These are phyloP conservation scores for Capitulum mitella DNA, from an alignment of 2,888 invertebrate species.

Conservation along the genomic window DNA sequence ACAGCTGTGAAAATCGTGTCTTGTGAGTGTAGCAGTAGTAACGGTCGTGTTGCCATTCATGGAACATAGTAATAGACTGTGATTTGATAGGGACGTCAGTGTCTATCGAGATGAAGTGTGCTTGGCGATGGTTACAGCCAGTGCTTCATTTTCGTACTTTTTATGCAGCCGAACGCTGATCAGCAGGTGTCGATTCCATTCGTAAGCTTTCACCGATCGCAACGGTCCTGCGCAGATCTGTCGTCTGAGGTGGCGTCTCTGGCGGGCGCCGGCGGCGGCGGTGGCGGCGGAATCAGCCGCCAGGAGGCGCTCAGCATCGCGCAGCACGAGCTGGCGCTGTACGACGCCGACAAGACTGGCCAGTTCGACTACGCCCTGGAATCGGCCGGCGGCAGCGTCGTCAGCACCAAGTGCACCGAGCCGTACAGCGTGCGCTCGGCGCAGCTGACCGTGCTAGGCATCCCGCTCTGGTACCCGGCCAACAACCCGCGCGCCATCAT, in stretches of 20 bases:
- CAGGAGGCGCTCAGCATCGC: conserved; percentile 39
- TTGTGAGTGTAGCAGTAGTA: too few relatives aligned
- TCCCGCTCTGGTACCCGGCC: conserved; percentile 76
- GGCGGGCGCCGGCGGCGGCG: not conserved
- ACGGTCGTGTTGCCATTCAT: too few relatives aligned
- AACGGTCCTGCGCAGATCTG: too few relatives aligned
- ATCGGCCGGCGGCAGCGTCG: conserved; percentile 76
- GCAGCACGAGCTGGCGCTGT: conserved; percentile 48
- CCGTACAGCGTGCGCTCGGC: conserved; percentile 42
- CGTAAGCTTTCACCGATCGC: too few relatives aligned
- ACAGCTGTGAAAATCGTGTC: too few relatives aligned
- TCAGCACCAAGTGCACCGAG: conserved; percentile 85
- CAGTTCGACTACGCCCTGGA: conserved; percentile 91
- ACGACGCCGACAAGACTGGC: conserved; percentile 94
- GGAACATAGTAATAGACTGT: too few relatives aligned
- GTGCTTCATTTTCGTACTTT: too few relatives aligned
- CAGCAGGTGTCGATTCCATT: too few relatives aligned
- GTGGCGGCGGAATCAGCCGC: not conserved
- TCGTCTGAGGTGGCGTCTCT: not conserved
- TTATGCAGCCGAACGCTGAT: too few relatives aligned
- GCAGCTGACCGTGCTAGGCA: conserved; percentile 57
- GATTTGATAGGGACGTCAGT: too few relatives aligned
- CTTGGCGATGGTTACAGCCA: too few relatives aligned
- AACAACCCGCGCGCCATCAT: conserved; percentile 80
- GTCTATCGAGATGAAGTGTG: too few relatives aligned